Conservation (phyloP, 2,888 invertebrate species). For the Pteria penguin region DNA sequence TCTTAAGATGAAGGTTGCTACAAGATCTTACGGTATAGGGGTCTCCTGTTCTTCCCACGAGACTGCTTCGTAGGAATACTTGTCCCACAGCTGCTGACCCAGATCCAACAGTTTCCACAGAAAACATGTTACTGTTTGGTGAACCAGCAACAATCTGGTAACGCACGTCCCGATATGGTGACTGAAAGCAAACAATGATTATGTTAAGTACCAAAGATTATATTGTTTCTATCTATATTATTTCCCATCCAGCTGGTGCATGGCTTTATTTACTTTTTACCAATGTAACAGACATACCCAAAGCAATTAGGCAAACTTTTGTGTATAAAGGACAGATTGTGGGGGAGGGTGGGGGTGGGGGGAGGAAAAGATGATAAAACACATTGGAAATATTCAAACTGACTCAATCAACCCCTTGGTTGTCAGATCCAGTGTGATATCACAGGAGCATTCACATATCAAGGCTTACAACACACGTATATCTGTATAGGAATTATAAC, state of each 20-base stretch:
- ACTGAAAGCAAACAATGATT: slow-evolving; percentile 52
- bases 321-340: too few relatives aligned
- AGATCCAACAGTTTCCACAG: slow-evolving; percentile 40
- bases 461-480: too few relatives aligned
- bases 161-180: slow-evolving; percentile 69
- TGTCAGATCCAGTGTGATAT: too few relatives aligned
- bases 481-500: too few relatives aligned
- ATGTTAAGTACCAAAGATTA: neutral
- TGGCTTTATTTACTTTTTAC: neutral
- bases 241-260: too few relatives aligned
- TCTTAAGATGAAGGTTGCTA: neutral
- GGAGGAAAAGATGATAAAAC: too few relatives aligned
- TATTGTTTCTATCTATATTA: neutral
- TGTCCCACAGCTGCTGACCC: slow-evolving; percentile 30
- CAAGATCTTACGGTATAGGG: slow-evolving; percentile 53
- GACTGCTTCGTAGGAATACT: slow-evolving; percentile 51
- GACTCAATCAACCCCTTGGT: too few relatives aligned
- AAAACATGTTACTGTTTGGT: slow-evolving; percentile 51
- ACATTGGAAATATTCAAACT: too few relatives aligned
- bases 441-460: too few relatives aligned
- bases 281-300: too few relatives aligned
- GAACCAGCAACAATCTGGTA: slow-evolving; percentile 64
- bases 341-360: too few relatives aligned
- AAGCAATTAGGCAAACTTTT: too few relatives aligned
- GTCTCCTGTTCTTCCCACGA: slow-evolving; percentile 50